These are phyloP conservation scores for Poecilia gillii DNA, from an alignment of 2,797 vertebrate genomes.

Conservation along the genomic window DNA sequence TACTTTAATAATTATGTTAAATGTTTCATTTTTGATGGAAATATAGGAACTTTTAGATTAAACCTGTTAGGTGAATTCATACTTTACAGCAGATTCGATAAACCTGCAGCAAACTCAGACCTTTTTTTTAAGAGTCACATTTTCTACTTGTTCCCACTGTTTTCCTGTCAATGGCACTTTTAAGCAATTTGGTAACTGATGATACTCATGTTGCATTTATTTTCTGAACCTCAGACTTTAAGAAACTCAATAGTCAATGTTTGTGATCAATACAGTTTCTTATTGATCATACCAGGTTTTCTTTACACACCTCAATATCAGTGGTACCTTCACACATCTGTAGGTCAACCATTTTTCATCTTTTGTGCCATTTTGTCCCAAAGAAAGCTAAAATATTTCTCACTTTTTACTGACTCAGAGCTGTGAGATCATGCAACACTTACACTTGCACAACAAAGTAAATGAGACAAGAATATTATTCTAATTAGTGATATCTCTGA, in stretches of 20 bases:
- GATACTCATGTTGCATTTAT: background rate
- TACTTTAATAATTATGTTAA: conserved; percentile 14
- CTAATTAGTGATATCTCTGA: background rate
- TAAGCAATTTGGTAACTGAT: background rate
- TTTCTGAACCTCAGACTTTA: background rate
- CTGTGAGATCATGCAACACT: background rate
- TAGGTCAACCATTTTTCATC: background rate
- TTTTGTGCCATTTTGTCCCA: background rate
- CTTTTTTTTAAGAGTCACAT: background rate
- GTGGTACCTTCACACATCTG: background rate
- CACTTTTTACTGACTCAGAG: background rate
- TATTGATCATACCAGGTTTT: background rate
- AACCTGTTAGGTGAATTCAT: background rate
- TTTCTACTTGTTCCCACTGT: background rate
- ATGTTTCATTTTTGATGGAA: background rate
- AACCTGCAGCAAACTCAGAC: background rate
- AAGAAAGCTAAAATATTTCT: background rate
- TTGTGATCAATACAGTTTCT: background rate
- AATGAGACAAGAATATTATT: background rate
- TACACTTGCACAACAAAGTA: background rate
- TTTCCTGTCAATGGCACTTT: background rate
- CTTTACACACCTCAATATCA: background rate
- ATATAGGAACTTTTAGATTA: background rate
- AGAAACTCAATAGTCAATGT: background rate
- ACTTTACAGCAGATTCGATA: background rate